Evolutionary conservation across 35 echinoderm and acorn worm species (phyloP), one percentile per base, ranked within the genome.

Genomic region (Apostichopus japonicus): DNA sequence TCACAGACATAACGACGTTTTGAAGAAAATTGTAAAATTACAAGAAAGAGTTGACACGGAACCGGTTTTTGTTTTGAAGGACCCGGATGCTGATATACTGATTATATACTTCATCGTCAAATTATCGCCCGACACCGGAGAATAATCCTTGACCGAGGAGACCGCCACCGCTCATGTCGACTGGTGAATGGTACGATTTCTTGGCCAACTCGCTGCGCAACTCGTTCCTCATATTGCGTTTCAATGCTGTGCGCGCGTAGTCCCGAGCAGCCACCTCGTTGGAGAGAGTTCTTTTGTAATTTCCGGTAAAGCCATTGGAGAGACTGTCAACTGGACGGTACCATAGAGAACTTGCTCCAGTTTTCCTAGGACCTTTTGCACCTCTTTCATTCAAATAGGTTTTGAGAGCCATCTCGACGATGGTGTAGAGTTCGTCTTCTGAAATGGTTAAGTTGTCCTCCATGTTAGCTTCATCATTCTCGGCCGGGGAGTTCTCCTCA

Each of bases 151-250:
- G 27, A 23, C 81, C 81, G 1, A 84, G 7, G 23, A 23, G 56
- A 57, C 21, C 5, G 17, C 81, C 54, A 6, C 81, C 81, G 15
- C 33, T 21, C 9, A 58, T 84, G 15, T 84, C 81, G 54, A 84
- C 81, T 22, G 81, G 81, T 4, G 54, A 23, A 58, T 57, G 81
- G 54, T 58, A 84, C 1, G 14, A 9, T 51, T 58, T 84, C 53
- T 84, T 84, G 17, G 55, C 81, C 54, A 84, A 58, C 7, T 55
- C 81, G n/a, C 53, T 84, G 54, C 81, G 27, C 6, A 84, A 51
- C n/a, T 57, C 81, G 54, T 84, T 23, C 6, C 81, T 84, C 54
- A 84, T 58, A 58, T 84, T 58, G 54, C 81, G 81, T 58, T 84
- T 84, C 8, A 84, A 10, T 84, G 81, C 81, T 19, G 81, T 54